Evolutionary conservation across 53 echinoderm and acorn worm genomes (phyloP), one percentile per base, ranked within the genome.

Genomic region (Holothuria leucospilota): DNA sequence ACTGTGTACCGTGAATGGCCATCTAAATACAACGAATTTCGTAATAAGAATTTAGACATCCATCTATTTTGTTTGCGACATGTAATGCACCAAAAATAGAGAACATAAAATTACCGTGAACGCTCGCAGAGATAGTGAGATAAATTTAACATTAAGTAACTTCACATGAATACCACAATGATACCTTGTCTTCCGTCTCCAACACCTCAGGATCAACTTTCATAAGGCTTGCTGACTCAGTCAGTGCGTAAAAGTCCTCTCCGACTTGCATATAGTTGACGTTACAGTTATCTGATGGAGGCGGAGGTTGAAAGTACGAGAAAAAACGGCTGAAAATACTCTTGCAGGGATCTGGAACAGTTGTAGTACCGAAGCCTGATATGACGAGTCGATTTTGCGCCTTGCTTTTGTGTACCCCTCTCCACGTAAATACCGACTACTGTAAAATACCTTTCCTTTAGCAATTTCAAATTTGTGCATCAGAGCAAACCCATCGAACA

Each of bases 341-440:
- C 92, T 91, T 92, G 83, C 96, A 96, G 8, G 96, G 96, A 77
- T 96, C 96, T 14, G 96, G 94, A 27, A 94, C 77, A 28, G 86
- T 82, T 46, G 69, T 26, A 16, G 94, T 94, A 39, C 94, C 96
- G 85, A 94, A 92, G 46, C 91, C 91, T 20, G 84, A 68, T 71
- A 86, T 82, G 39, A 92, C 89, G 23, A 96, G 78, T 20, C 96
- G 87, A 51, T 96, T 92, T 59, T 91, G 83, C 39, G 87, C 93
- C 71, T 86, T 18, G 87, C 86, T 68, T 86, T 87, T 39, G 77
- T 59, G 75, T 96, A 96, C 15, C 87, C 78, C 15, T 96, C 94
- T 63, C 96, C 92, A 40, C 82, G 84, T 13, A 91, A 85, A 59
- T 85, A 91, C 15, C 85, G 77, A 23, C 94, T 91, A 41, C 84